phyloP scores from a whole-genome alignment of 2,888 invertebrate species.

The Caenorhabditis sulstoni region DNA sequence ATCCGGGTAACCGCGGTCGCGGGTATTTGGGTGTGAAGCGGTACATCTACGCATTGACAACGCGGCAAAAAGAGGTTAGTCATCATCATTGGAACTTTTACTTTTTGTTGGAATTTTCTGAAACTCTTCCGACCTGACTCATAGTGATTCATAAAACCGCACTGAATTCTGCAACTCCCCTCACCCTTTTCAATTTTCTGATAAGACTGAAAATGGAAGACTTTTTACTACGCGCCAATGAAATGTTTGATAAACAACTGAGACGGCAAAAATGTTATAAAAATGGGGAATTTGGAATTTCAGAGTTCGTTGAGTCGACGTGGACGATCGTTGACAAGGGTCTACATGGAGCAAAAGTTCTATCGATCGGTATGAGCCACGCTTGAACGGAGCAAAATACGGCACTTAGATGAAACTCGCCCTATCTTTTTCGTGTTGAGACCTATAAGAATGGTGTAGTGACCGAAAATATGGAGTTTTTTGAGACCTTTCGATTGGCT shows the following conservation, averaged over 20 bases:
- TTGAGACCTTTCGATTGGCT: too few species aligned
- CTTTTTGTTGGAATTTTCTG: too few species aligned
- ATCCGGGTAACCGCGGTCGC: conserved; percentile 29
- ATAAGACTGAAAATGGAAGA: conserved; percentile 6
- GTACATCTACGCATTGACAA: conserved; percentile 57
- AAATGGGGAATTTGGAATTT: conserved; percentile 2
- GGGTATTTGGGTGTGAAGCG: conserved; percentile 51
- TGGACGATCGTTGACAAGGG: conserved; percentile 61
- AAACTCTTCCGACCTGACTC: too few species aligned
- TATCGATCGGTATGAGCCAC: conserved; percentile 41
- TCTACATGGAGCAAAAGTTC: conserved; percentile 63
- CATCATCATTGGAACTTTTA: background rate
- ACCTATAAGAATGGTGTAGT: too few species aligned
- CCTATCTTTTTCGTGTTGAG: too few species aligned
- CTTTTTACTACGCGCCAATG: conserved; percentile 13
- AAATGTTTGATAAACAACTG: background rate
- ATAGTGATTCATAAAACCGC: conserved; percentile 16
- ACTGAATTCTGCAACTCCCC: too few species aligned
- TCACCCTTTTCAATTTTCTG: too few species aligned
- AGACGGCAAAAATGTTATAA: too few species aligned
- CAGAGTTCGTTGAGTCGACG: conserved; percentile 39
- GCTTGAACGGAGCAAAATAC: background rate
- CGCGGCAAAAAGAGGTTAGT: conserved; percentile 40
- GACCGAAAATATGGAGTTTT: too few species aligned
- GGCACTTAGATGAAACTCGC: too few species aligned